These are phyloP conservation scores for Podarcis raffonei DNA, from an alignment of 2,113 vertebrate species.

Conservation along the genomic window DNA sequence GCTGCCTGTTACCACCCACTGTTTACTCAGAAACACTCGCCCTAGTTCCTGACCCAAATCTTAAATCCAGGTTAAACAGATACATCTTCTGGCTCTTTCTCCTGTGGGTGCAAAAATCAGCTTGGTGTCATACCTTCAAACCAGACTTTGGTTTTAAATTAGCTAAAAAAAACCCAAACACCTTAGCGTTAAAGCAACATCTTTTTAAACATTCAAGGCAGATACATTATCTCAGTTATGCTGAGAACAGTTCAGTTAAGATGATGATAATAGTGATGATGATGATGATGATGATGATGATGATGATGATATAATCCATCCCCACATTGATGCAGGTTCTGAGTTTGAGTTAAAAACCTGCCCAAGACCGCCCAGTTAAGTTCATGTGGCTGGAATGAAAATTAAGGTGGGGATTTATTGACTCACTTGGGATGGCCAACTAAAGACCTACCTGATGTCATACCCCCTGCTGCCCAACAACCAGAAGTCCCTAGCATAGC, in stretches of 20 bases:
- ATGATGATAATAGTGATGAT: no score
- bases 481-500: neutral
- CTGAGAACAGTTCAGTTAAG: neutral
- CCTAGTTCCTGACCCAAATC: conserved; percentile 67
- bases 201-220: neutral
- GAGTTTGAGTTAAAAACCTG: neutral
- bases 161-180: neutral
- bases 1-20: conserved; percentile 68
- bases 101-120: conserved; percentile 40
- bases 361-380: neutral
- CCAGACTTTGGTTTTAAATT: neutral
- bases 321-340: neutral
- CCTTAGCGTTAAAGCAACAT: neutral
- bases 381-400: neutral
- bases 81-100: conserved; percentile 50
- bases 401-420: neutral
- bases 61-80: conserved; percentile 66
- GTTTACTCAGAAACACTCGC: conserved; percentile 56
- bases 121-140: conserved; percentile 16
- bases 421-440: neutral
- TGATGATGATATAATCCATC: neutral
- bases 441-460: neutral
- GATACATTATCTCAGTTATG: neutral
- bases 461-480: no score
- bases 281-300: no score